These are phyloP conservation scores for Buathra laborator DNA, from an alignment of 2,888 invertebrate genomes.

Conservation along the genomic window DNA sequence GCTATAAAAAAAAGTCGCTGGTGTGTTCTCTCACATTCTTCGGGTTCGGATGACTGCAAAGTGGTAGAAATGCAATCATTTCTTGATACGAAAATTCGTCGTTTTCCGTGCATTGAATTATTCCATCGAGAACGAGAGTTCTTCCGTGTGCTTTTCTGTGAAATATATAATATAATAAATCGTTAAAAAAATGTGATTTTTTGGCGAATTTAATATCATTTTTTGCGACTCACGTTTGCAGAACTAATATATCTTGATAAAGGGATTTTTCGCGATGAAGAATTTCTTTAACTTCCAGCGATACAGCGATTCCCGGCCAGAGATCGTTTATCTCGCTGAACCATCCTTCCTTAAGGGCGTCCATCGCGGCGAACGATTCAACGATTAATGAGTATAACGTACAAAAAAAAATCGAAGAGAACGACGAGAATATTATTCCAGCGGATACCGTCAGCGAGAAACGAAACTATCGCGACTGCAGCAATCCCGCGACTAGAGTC, in stretches of 20 bases:
- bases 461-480: slow-evolving; percentile 16
- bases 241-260: slow-evolving; percentile 94
- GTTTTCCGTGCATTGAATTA: slow-evolving; percentile 97
- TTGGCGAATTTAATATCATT: not conserved
- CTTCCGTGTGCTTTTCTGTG: slow-evolving; percentile 92
- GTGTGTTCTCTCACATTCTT: slow-evolving; percentile 87
- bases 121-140: slow-evolving; percentile 96
- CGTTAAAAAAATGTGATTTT: not conserved
- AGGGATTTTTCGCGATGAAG: slow-evolving; percentile 92
- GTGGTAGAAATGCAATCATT: slow-evolving; percentile 97
- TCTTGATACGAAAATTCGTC: slow-evolving; percentile 99
- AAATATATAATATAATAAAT: slow-evolving; percentile 59
- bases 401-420: not conserved
- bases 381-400: not conserved
- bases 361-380: slow-evolving; percentile 86
- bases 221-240: slow-evolving; percentile 89
- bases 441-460: not conserved
- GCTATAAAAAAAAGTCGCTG: not conserved
- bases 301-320: slow-evolving; percentile 96
- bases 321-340: slow-evolving; percentile 96
- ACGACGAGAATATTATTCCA: not conserved
- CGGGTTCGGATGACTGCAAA: slow-evolving; percentile 96
- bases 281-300: slow-evolving; percentile 93
- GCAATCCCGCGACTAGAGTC: slow-evolving; percentile 47
- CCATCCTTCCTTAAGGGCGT: slow-evolving; percentile 93